phyloP scores from a whole-genome alignment of 2,888 invertebrate genomes.

The Congeria kusceri region DNA sequence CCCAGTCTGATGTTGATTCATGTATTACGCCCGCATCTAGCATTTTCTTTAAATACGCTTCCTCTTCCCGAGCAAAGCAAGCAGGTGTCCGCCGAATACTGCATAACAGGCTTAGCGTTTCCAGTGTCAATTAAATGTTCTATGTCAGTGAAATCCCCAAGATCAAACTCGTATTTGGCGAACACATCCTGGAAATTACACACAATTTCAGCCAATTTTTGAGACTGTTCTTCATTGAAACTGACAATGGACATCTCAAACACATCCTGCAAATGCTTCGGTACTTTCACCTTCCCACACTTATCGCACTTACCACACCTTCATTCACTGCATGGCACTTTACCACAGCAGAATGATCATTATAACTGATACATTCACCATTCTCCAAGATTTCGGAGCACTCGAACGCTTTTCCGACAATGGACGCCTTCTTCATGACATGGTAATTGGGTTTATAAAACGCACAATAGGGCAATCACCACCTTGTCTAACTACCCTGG shows the following conservation, averaged over 20 bases:
- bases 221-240: too few relatives aligned
- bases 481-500: too few relatives aligned
- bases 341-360: too few relatives aligned
- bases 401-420: too few relatives aligned
- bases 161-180: conserved; percentile 25
- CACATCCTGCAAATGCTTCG: not conserved
- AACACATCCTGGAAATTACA: conserved; percentile 28
- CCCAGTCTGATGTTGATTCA: conserved; percentile 21
- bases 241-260: too few relatives aligned
- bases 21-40: conserved; percentile 31
- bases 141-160: conserved; percentile 27
- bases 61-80: conserved; percentile 45
- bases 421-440: too few relatives aligned
- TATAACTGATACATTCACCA: too few relatives aligned
- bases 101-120: conserved; percentile 35
- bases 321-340: too few relatives aligned
- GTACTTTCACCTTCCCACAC: not conserved
- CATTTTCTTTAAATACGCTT: conserved; percentile 31
- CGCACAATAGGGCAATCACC: too few relatives aligned
- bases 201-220: not conserved
- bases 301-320: not conserved
- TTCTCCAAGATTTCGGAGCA: too few relatives aligned
- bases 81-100: conserved; percentile 41
- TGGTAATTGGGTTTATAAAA: too few relatives aligned
- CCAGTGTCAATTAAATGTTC: conserved; percentile 51